These are phyloP conservation scores for Andricus quercusramuli DNA, from an alignment of 2,888 invertebrate species.

Conservation along the genomic window DNA sequence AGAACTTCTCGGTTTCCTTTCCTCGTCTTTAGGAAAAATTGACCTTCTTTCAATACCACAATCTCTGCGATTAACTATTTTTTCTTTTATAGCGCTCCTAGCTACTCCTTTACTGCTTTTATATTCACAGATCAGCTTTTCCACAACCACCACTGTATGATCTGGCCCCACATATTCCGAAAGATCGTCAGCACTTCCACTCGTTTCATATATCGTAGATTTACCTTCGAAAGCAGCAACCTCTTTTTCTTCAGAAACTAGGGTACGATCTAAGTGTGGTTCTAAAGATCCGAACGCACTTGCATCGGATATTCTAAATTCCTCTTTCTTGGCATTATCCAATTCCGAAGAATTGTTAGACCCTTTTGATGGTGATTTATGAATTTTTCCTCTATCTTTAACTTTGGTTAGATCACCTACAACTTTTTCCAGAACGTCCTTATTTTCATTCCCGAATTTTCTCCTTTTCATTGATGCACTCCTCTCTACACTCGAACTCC, in stretches of 20 bases:
- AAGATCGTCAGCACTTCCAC: background rate
- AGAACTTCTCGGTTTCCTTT: background rate
- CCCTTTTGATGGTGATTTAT: constrained; percentile 53
- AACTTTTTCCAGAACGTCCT: constrained; percentile 39
- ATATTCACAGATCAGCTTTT: constrained; percentile 65
- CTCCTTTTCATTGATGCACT: background rate
- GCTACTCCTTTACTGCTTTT: constrained; percentile 15
- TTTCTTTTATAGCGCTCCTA: background rate
- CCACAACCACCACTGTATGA: background rate
- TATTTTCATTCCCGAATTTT: background rate
- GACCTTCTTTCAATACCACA: background rate
- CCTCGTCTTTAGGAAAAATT: background rate
- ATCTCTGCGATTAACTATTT: background rate
- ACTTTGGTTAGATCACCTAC: too few relatives aligned
- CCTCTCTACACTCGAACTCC: background rate
- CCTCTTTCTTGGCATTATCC: background rate
- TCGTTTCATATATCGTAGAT: background rate
- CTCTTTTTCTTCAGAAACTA: background rate
- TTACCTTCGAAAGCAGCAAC: background rate
- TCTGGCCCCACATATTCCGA: background rate
- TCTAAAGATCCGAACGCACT: background rate
- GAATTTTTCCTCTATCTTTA: too few relatives aligned
- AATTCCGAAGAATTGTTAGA: constrained; percentile 34
- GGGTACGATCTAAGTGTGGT: constrained; percentile 8
- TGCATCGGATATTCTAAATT: constrained; percentile 7